Evolutionary conservation across 2,888 invertebrate species (phyloP), one percentile per base, ranked within the genome.

Genomic region (Nemapogon koenigi): DNA sequence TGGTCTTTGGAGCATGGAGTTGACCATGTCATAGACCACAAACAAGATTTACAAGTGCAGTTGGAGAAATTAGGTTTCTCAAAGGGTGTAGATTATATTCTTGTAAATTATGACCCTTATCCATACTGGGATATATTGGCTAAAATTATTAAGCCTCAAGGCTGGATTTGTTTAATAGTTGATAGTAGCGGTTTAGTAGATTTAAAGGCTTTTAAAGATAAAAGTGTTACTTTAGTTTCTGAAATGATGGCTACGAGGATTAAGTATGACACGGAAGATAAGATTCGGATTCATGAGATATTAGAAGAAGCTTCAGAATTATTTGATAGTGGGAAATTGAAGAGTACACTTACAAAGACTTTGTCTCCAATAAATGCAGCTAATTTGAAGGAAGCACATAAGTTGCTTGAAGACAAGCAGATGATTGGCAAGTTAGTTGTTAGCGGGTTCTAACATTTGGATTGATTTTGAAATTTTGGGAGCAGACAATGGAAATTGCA

Each of bases 91-190:
- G 68, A 76, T 43, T 70, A 52, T 28, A 70, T 76, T 32, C 43
- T 76, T 4, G 64, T 71, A 0, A 73, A 70, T 41, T 73, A 63
- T 43, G 75, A 76, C 41, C 76, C 76, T 8, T 68, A 53, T 25
- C 70, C 69, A 1, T 75, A 76, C 31, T 76, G 76, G 76, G 52
- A 70, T 19, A 64, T 61, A 1, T 32, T 76, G 36, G 66, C 63
- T 56, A 53, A 58, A 43, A 60, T 50, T 8, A 66, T 70, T 4
- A 76, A 70, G 40, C 63, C 76, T 6, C 70, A 71, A 46, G 76
- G 76, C 2, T 64, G 48, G 43, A 76, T 76, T 16, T 73, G 76
- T 44, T 46, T 69, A 18, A 52, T 76, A 33, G 76, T 73, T 1
- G 73, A 76, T 32, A 64, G 67, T 45, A 65, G 59, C 48, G 57